Percentiles rank a stretch among this genome's conserved stretches.
Evolutionary conservation across 2,888 invertebrate species (phyloP).

Genomic region (Antheraea yamamai): DNA sequence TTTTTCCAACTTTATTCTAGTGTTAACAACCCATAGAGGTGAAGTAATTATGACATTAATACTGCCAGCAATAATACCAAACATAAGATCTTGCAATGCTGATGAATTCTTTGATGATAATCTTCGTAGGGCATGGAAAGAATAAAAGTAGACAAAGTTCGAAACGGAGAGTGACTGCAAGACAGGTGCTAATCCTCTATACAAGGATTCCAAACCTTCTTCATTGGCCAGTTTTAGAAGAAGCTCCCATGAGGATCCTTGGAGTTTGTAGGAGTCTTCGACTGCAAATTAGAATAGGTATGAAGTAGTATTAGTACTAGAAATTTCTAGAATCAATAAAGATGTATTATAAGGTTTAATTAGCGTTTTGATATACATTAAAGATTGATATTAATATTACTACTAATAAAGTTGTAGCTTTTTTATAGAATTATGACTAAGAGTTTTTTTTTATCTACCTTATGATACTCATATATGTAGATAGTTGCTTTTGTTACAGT

Average conservation of each 20-base stretch:
- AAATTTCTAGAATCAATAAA: neutral
- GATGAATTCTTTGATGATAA: constrained; percentile 78
- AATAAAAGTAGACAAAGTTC: constrained; percentile 97
- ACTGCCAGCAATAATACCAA: constrained; percentile 90
- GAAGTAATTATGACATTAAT: constrained; percentile 93
- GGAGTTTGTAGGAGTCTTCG: constrained; percentile 85
- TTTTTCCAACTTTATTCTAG: constrained; percentile 91
- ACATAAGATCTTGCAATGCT: constrained; percentile 87
- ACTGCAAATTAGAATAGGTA: constrained; percentile 74
- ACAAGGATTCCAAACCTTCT: constrained; percentile 86
- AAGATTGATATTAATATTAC: neutral
- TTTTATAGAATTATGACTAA: no score
- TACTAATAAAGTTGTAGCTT: no score
- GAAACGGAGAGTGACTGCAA: constrained; percentile 92
- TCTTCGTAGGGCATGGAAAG: constrained; percentile 91
- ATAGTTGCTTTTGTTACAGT: no score
- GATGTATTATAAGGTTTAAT: neutral
- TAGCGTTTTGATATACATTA: neutral
- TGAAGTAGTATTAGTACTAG: neutral
- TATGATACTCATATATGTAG: no score
- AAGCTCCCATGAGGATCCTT: constrained; percentile 85
- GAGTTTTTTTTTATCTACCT: no score
- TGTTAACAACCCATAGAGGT: constrained; percentile 96
- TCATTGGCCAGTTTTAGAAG: constrained; percentile 84
- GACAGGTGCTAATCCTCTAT: constrained; percentile 91